Evolutionary conservation across 2,797 vertebrate genomes (phyloP).

Genomic region (Coreius guichenoti): DNA sequence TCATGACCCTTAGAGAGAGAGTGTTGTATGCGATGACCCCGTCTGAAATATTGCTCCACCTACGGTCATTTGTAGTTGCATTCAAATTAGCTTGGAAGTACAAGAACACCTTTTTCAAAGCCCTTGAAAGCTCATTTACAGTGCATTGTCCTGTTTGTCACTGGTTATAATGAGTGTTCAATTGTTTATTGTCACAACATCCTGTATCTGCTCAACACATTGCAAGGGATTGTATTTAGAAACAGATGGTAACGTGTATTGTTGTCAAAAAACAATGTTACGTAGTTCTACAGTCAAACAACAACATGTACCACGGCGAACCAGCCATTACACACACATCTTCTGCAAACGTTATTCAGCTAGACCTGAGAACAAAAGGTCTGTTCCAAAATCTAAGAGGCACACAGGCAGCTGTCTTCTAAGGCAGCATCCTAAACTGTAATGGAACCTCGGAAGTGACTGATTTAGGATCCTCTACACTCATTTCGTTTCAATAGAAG

Average conservation of each 20-base stretch:
- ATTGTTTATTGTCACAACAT: slow-evolving; percentile 29
- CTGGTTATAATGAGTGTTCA: slow-evolving; percentile 13
- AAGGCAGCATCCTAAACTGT: not conserved
- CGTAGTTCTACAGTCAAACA: slow-evolving; percentile 2
- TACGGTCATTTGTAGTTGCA: not conserved
- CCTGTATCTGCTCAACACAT: slow-evolving; percentile 22
- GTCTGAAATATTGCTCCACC: not conserved
- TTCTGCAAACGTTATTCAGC: slow-evolving; percentile 2
- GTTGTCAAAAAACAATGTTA: slow-evolving; percentile 27
- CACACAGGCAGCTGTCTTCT: not conserved
- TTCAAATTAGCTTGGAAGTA: slow-evolving; percentile 16
- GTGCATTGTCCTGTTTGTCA: slow-evolving; percentile 17
- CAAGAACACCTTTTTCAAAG: not conserved
- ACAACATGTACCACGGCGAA: slow-evolving; percentile 10
- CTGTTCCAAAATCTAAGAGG: not conserved
- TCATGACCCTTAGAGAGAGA: not conserved
- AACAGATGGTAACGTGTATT: slow-evolving; percentile 31
- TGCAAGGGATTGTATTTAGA: slow-evolving; percentile 26
- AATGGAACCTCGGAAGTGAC: not conserved
- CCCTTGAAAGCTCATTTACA: slow-evolving; percentile 21
- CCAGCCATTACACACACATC: not conserved
- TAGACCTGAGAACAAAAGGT: slow-evolving; percentile 10
- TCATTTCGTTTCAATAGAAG: not conserved
- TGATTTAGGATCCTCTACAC: not conserved
- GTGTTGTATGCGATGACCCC: not conserved